Percentiles rank a stretch among this genome's conserved stretches.
These are phyloP conservation scores for Vimba vimba DNA, from an alignment of 2,113 vertebrate species.

Conservation along the genomic window DNA sequence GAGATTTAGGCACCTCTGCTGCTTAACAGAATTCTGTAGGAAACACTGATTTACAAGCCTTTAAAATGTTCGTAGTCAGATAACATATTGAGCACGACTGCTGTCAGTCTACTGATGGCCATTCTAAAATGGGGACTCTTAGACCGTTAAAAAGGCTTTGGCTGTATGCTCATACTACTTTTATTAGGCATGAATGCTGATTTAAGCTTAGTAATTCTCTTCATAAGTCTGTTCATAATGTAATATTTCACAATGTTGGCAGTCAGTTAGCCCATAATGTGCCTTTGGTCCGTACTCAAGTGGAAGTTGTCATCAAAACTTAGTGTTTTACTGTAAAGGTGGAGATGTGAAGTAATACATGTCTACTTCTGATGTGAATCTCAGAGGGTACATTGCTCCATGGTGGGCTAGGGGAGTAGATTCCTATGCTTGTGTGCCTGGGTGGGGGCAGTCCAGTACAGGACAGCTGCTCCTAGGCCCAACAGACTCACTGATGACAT, in stretches of 20 bases:
- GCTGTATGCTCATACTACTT: background rate
- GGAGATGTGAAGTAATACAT: slow-evolving; percentile 59
- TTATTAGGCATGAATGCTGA: background rate
- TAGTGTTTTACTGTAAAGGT: background rate
- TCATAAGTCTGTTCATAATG: background rate
- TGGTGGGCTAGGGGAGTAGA: slow-evolving; percentile 65
- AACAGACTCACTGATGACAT: slow-evolving; percentile 85
- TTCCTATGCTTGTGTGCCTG: slow-evolving; percentile 62
- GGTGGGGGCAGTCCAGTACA: slow-evolving; percentile 58
- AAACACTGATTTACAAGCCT: slow-evolving; percentile 6
- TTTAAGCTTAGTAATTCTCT: background rate
- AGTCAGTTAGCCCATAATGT: background rate
- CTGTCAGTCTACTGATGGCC: background rate
- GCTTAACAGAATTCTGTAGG: background rate
- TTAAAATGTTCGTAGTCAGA: background rate
- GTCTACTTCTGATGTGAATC: slow-evolving; percentile 52
- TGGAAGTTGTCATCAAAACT: background rate
- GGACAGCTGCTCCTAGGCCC: slow-evolving; percentile 84
- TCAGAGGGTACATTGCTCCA: slow-evolving; percentile 61
- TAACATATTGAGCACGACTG: background rate
- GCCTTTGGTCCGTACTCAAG: background rate
- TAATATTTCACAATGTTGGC: background rate
- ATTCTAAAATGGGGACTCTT: background rate
- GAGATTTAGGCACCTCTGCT: background rate
- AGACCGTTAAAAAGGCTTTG: background rate